Percentiles rank a stretch among this genome's conserved stretches.
phyloP scores from a whole-genome alignment of 2,113 vertebrate species.

The Boulengeromyrus knoepffleri region DNA sequence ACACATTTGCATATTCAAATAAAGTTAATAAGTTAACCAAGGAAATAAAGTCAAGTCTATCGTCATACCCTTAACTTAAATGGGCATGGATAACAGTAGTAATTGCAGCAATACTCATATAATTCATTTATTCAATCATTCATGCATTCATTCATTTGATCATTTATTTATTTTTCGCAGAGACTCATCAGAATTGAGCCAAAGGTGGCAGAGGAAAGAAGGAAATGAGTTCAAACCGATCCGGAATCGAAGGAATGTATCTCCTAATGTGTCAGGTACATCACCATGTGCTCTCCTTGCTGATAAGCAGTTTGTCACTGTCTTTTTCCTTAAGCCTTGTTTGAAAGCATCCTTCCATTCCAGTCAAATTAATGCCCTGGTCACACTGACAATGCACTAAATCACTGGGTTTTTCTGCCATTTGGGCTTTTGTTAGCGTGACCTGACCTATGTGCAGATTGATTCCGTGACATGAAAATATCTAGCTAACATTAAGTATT shows the following conservation, averaged over 20 bases:
- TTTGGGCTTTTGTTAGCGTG: neutral
- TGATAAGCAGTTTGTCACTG: neutral
- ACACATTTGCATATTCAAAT: neutral
- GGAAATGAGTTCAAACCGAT: constrained; percentile 84
- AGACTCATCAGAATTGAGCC: constrained; percentile 67
- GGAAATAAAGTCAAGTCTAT: neutral
- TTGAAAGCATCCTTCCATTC: neutral
- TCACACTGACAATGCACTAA: neutral
- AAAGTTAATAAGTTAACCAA: neutral
- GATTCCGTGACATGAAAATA: neutral
- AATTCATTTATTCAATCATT: neutral
- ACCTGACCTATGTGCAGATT: neutral
- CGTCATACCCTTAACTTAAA: neutral
- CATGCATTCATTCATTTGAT: neutral
- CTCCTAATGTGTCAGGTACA: constrained; percentile 78
- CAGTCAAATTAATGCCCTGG: neutral
- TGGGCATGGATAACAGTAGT: neutral
- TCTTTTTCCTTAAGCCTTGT: neutral
- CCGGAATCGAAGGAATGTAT: constrained; percentile 75
- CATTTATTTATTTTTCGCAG: constrained; percentile 49
- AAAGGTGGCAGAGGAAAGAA: constrained; percentile 72
- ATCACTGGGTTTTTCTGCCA: neutral
- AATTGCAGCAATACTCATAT: neutral
- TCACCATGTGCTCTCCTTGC: neutral
- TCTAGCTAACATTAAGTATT: neutral